These are phyloP conservation scores for Chrysemys picta DNA, from an alignment of 2,113 vertebrate species.

Conservation along the genomic window DNA sequence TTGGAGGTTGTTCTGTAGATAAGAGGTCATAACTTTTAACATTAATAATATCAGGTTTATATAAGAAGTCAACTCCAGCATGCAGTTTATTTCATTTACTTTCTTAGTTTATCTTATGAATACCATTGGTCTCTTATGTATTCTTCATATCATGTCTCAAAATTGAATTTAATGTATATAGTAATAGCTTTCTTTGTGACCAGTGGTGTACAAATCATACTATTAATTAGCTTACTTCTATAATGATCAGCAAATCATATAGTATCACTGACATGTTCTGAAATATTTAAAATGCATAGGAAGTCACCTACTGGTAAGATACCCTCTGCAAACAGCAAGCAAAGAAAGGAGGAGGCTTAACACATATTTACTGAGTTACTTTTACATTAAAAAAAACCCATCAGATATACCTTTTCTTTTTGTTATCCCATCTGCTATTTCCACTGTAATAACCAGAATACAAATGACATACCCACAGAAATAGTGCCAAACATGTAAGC, in stretches of 20 bases:
- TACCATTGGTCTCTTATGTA: conserved; percentile 15
- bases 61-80: conserved; percentile 49
- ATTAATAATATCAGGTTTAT: conserved; percentile 70
- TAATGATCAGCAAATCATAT: conserved; percentile 63
- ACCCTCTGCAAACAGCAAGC: conserved; percentile 75
- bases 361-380: conserved; percentile 70
- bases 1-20: conserved; percentile 42
- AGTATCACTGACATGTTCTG: conserved; percentile 59
- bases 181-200: conserved; percentile 38
- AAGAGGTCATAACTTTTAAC: conserved; percentile 76
- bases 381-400: conserved; percentile 58
- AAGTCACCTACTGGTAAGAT: conserved; percentile 78
- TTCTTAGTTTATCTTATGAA: conserved; percentile 59
- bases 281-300: conserved; percentile 77
- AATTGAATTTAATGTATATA: conserved; percentile 49
- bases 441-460: conserved; percentile 22
- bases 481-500: conserved; percentile 47
- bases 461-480: conserved; percentile 60
- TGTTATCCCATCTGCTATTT: conserved; percentile 13
- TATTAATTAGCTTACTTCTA: conserved; percentile 60
- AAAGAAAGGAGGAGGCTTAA: conserved; percentile 64
- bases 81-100: conserved; percentile 62
- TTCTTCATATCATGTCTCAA: conserved; percentile 55
- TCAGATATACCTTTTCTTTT: conserved; percentile 41
- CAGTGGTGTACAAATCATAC: conserved; percentile 57